These are phyloP conservation scores for Hippasteria phrygiana DNA, from an alignment of 53 echinoderm and acorn worm genomes.

Conservation along the genomic window DNA sequence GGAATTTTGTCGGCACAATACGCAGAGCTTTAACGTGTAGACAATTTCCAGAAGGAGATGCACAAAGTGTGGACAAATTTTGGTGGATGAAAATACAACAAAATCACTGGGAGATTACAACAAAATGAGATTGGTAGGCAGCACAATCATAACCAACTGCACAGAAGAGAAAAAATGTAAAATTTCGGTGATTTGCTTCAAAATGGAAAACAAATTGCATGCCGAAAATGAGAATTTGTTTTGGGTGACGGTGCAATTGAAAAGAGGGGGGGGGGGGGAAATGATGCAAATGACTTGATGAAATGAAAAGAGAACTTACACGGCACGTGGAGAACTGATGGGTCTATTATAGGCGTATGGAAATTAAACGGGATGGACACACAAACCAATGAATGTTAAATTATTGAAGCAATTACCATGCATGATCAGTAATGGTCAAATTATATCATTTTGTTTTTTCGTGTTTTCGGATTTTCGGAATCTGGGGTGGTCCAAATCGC, in stretches of 20 bases:
- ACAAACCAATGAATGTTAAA: conserved; percentile 46
- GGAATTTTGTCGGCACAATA: too few relatives aligned
- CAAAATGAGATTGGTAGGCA: too few relatives aligned
- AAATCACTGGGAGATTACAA: too few relatives aligned
- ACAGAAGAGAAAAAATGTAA: too few relatives aligned
- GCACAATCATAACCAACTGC: too few relatives aligned
- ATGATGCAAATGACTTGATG: conserved; percentile 45
- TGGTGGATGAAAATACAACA: too few relatives aligned
- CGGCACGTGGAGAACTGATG: conserved; percentile 63
- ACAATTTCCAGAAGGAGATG: too few relatives aligned
- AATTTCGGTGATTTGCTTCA: too few relatives aligned
- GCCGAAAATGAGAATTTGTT: too few relatives aligned
- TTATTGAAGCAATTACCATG: conserved; percentile 34
- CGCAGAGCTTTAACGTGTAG: too few relatives aligned
- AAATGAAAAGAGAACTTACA: conserved; percentile 63
- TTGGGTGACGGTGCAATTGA: neutral
- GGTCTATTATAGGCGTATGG: conserved; percentile 49
- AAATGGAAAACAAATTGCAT: too few relatives aligned
- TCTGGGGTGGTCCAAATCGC: neutral
- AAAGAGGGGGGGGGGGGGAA: neutral
- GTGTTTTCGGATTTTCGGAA: neutral
- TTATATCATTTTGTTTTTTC: neutral
- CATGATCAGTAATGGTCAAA: neutral
- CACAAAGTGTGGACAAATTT: too few relatives aligned
- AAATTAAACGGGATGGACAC: conserved; percentile 65